These are phyloP conservation scores for Linurgus olivaceus DNA, from an alignment of 2,797 vertebrate genomes.

Conservation along the genomic window DNA sequence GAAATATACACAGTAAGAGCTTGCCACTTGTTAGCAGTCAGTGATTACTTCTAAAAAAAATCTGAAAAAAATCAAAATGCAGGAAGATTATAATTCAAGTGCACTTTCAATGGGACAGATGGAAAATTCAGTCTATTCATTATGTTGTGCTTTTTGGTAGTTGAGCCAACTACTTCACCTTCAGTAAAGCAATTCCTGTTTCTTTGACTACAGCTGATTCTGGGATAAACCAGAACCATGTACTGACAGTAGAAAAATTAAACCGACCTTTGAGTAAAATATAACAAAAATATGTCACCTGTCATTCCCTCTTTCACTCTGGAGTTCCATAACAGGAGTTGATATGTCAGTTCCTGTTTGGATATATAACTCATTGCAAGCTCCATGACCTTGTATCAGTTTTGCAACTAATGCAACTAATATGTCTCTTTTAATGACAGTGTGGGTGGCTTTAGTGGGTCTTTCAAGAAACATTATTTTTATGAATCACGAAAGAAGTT, in stretches of 20 bases:
- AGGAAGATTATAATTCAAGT: neutral
- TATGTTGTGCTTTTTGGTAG: neutral
- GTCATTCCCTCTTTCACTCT: neutral
- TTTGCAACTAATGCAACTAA: neutral
- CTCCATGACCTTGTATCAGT: neutral
- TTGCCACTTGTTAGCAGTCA: neutral
- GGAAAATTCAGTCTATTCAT: neutral
- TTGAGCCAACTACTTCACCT: neutral
- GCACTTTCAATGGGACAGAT: neutral
- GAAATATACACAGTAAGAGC: neutral
- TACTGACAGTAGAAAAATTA: neutral
- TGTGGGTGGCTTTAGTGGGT: neutral
- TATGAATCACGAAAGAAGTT: neutral
- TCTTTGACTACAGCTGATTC: neutral
- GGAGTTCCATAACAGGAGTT: neutral
- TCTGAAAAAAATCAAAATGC: neutral
- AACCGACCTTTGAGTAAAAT: neutral
- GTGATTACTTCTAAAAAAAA: neutral
- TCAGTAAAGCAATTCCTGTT: neutral
- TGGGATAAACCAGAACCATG: neutral
- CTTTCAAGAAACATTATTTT: neutral
- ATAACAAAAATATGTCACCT: neutral
- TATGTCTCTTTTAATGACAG: neutral
- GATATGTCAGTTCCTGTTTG: neutral
- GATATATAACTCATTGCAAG: neutral